Evolutionary conservation across 1,140 invertebrate species (phyloP).

Genomic region (Drosophila sp.): DNA sequence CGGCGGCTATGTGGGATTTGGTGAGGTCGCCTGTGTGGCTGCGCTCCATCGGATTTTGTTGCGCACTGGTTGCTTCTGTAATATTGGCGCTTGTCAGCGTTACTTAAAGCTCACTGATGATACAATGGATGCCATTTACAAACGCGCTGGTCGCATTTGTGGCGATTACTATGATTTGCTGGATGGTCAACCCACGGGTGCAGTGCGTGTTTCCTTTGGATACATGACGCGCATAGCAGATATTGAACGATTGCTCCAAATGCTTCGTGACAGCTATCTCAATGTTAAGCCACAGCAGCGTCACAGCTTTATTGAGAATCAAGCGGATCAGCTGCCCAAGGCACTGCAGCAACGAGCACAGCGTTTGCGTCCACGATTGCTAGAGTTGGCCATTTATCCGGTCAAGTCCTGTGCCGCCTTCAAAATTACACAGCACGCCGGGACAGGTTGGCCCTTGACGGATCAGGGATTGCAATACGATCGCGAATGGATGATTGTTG

Average conservation of each 20-base stretch:
- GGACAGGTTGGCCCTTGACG: conserved; percentile 89
- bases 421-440: conserved; percentile 85
- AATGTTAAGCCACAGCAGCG: conserved; percentile 41
- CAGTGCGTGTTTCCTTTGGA: conserved; percentile 96
- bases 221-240: conserved; percentile 93
- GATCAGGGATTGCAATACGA: conserved; percentile 93
- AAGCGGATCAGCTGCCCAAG: conserved; percentile 49
- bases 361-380: conserved; percentile 71
- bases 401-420: conserved; percentile 96
- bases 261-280: conserved; percentile 89
- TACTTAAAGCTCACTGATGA: conserved; percentile 89
- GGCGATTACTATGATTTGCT: conserved; percentile 95
- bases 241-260: conserved; percentile 89
- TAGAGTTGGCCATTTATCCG: conserved; percentile 94
- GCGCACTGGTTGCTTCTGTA: conserved; percentile 98
- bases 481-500: conserved; percentile 96
- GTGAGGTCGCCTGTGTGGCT: conserved; percentile 95
- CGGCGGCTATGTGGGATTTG: conserved; percentile 93
- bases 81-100: conserved; percentile 96
- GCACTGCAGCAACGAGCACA: conserved; percentile 56
- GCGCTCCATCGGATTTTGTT: conserved; percentile 94
- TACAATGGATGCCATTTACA: conserved; percentile 91
- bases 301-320: conserved; percentile 55
- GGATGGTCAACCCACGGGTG: conserved; percentile 95
- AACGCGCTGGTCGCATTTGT: conserved; percentile 94